Base-by-base conservation (phyloP, 2,113 vertebrate genomes). In the Bujurquina vittata region DNA sequence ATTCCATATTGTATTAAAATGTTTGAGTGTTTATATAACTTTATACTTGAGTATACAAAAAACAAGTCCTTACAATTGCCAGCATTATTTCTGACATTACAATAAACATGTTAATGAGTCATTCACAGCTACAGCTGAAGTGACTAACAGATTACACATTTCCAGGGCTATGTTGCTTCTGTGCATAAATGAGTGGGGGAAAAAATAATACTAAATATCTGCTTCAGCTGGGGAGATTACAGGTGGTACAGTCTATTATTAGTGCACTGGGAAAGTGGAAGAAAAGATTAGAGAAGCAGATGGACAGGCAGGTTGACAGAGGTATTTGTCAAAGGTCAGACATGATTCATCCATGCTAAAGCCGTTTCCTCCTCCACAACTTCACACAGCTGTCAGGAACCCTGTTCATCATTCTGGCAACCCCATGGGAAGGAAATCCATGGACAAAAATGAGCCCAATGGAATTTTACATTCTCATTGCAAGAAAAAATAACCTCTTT, bases 311-410 rank as follows among this genome's bases (percentile, higher is more conserved):
- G 65, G 63, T 31, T 73, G 88, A 90, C 81, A 40, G 40, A 58
- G 55, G 43, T 61, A 79, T 80, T 76, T 81, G 54, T 82, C 81
- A 89, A 87, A 87, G 74, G 80, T 88, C 75, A 67, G 72, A 81
- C 58, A 76, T 84, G 87, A 89, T 43, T 91, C 81, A 89, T 80
- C 58, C 49, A 29, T 17, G 2, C 18, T 4, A 52, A 83, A 84
- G 61, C 69, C 11, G 59, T 58, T 52, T 67, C 78, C 62, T 76
- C 61, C 80, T 77, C 37, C 49, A 52, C 8, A 73, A 67, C 52
- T 65, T 75, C 20, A 77, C 35, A 84, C 37, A 75, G 77, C 80
- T 84, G 80, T 85, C 84, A 77, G 31, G 20, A 18, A 57, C 52
- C n/a, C 60, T 62, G 52, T 20, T 79, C 63, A 61, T 82, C 63